A percentile compares a stretch with the other conserved stretches of the same genome.
Evolutionary conservation across 2,888 invertebrate genomes (phyloP).

Genomic region (Apotomis capreana): DNA sequence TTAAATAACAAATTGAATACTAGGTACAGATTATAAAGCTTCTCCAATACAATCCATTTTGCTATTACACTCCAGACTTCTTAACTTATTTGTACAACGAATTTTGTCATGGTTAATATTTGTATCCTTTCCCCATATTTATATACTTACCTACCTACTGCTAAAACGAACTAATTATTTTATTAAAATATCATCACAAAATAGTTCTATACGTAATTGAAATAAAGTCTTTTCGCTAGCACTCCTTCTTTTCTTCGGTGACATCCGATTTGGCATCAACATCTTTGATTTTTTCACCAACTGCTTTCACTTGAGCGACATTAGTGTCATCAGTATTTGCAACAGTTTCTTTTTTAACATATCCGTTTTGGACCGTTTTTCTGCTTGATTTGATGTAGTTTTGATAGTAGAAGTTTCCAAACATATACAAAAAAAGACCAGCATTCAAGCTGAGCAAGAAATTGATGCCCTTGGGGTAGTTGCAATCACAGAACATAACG

Average conservation of each 20-base stretch:
- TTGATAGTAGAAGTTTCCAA: slow-evolving; percentile 88
- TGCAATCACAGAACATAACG: slow-evolving; percentile 87
- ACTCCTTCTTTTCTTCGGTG: slow-evolving; percentile 57
- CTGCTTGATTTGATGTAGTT: slow-evolving; percentile 80
- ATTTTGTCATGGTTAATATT: slow-evolving; percentile 11
- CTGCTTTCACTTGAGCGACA: slow-evolving; percentile 48
- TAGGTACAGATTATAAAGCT: neutral
- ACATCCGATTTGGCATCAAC: neutral
- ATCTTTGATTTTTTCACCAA: slow-evolving; percentile 48
- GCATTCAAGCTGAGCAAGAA: slow-evolving; percentile 87
- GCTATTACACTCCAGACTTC: neutral
- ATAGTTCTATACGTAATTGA: slow-evolving; percentile 40
- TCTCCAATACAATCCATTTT: neutral
- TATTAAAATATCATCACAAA: slow-evolving; percentile 46
- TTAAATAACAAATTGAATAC: neutral
- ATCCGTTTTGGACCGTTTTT: slow-evolving; percentile 43
- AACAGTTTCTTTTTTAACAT: slow-evolving; percentile 21
- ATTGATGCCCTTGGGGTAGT: slow-evolving; percentile 87
- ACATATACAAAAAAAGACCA: slow-evolving; percentile 89
- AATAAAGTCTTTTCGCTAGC: slow-evolving; percentile 57
- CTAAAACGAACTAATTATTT: slow-evolving; percentile 42
- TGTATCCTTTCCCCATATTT: slow-evolving; percentile 21
- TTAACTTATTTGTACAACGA: neutral
- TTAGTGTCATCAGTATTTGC: slow-evolving; percentile 24
- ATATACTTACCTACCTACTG: slow-evolving; percentile 25